Base-by-base conservation (phyloP, 2,113 vertebrate genomes). In the Aegithalos caudatus region DNA sequence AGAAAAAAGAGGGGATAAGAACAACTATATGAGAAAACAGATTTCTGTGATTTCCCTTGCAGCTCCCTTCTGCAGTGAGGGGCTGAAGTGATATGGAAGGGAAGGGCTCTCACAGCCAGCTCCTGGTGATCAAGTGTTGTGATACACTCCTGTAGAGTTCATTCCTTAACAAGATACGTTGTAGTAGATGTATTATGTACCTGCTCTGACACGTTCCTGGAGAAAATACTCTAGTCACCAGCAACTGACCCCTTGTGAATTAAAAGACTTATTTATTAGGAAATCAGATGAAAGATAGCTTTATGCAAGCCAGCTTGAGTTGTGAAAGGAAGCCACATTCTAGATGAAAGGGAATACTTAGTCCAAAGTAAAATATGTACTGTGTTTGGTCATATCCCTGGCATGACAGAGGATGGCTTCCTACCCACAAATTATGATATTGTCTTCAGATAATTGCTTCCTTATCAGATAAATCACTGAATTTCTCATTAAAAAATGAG, bases 361-460 rank as follows among this genome's bases (percentile, higher is more conserved):
- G 88, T 77, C 81, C 69, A 37, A 74, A 96, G 74, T 84, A 80
- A 95, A 96, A 95, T 54, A 95, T 62, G 89, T 61, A 66, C 94
- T 95, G 50, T 83, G 81, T 90, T 92, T 90, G 90, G 92, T 95
- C 88, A 80, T 78, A 95, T 83, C 91, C 47, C 71, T 33, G 42
- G 54, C 20, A 5, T 73, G 91, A 95, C 3, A 11, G 76, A 88
- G 81, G 57, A 65, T 0, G 29, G 53, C 72, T 90, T 90, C 72
- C 79, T 94, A 92, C 86, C 84, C 96, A 96, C 90, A 97, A 95
- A 94, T 33, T 76, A 78, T 66, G 77, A 94, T 82, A 95, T 71
- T 96, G 96, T 95, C 94, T 94, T 92, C 88, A 90, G 92, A 97
- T 97, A 97, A 97, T 95, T 95, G 91, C 82, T 81, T 54, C 28